These are phyloP conservation scores for Shinisaurus crocodilurus DNA, from an alignment of 2,113 vertebrate genomes.

Conservation along the genomic window DNA sequence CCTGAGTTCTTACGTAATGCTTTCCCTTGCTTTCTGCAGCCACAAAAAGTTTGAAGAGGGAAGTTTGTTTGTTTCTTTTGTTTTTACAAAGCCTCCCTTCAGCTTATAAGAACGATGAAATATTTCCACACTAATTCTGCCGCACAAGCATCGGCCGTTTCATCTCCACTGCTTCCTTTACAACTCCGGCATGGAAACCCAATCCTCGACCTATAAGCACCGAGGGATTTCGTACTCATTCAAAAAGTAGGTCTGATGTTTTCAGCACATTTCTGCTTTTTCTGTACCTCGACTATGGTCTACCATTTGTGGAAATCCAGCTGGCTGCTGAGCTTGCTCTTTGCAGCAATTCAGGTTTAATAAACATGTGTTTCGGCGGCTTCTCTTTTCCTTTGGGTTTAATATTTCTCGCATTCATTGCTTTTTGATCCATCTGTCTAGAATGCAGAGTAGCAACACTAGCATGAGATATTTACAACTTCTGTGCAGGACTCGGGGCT, in stretches of 20 bases:
- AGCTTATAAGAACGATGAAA: conserved; percentile 21
- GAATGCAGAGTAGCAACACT: background rate
- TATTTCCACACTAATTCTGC: background rate
- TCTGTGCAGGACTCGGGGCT: background rate
- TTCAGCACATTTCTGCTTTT: conserved; percentile 55
- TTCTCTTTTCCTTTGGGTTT: conserved; percentile 54
- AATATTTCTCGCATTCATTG: conserved; percentile 53
- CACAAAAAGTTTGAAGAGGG: no score
- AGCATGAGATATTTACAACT: conserved; percentile 21
- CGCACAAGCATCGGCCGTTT: conserved; percentile 3
- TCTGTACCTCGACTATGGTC: conserved; percentile 34
- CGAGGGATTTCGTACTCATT: conserved; percentile 29
- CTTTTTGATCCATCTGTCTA: conserved; percentile 33
- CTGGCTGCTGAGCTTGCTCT: conserved; percentile 45
- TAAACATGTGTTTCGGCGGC: conserved; percentile 60
- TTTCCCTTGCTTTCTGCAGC: background rate
- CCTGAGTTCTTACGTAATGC: background rate
- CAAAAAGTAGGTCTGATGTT: conserved; percentile 48
- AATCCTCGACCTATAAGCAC: background rate
- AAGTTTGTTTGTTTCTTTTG: no score
- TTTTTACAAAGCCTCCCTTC: background rate
- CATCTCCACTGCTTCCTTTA: conserved; percentile 19
- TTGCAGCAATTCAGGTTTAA: conserved; percentile 44
- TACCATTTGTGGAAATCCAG: conserved; percentile 59
- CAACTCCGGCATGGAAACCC: background rate